A percentile compares a stretch with the other conserved stretches of the same genome.
Conservation (phyloP, 1,140 invertebrate species). For the Asbolus verrucosus region DNA sequence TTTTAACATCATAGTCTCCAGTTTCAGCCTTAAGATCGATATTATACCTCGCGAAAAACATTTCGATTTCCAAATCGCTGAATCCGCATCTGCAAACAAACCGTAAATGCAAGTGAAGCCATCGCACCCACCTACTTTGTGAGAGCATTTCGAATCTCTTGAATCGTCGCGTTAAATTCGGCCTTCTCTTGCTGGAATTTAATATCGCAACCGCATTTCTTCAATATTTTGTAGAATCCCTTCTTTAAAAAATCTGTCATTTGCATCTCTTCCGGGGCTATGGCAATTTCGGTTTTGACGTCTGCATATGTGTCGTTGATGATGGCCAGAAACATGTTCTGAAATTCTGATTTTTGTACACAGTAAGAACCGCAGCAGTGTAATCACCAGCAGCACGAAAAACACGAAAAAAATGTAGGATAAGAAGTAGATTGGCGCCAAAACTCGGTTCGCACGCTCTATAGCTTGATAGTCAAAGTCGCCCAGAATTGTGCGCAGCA, state of each 20-base stretch:
- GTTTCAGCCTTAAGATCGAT: slow-evolving; percentile 64
- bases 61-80: slow-evolving; percentile 76
- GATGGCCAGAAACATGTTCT: slow-evolving; percentile 89
- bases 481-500: slow-evolving; percentile 82
- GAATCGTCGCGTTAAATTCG: slow-evolving; percentile 66
- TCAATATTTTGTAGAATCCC: slow-evolving; percentile 69
- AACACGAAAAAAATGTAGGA: slow-evolving; percentile 85
- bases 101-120: too few relatives aligned
- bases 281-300: slow-evolving; percentile 78
- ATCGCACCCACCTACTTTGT: slow-evolving; percentile 61
- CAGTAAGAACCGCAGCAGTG: too few relatives aligned
- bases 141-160: slow-evolving; percentile 67
- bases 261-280: slow-evolving; percentile 75
- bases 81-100: slow-evolving; percentile 71
- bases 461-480: slow-evolving; percentile 84
- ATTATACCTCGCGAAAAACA: slow-evolving; percentile 77
- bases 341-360: too few relatives aligned
- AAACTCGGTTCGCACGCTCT: slow-evolving; percentile 76
- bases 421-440: slow-evolving; percentile 86
- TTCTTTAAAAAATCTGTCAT: slow-evolving; percentile 66
- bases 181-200: slow-evolving; percentile 52
- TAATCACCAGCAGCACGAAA: slow-evolving; percentile 82
- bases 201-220: slow-evolving; percentile 58
- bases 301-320: slow-evolving; percentile 83
- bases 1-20: slow-evolving; percentile 55